Evolutionary conservation across 2,113 vertebrate genomes (phyloP).

Genomic region (Suncus etruscus): DNA sequence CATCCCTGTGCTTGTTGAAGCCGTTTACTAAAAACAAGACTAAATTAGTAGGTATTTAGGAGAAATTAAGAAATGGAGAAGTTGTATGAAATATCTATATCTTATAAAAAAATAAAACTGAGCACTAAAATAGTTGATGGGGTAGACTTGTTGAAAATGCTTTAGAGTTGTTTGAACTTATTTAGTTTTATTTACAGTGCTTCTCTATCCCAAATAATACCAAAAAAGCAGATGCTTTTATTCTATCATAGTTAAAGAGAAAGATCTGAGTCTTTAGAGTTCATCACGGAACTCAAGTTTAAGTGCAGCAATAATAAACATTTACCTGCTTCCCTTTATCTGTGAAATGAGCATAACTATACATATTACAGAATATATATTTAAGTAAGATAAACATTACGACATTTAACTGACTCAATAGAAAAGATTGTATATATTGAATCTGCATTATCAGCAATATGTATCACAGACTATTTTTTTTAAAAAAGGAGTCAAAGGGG

Average conservation of each 20-base stretch:
- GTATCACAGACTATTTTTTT: neutral
- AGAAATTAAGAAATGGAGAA: neutral
- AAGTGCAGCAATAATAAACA: neutral
- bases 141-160: neutral
- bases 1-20: neutral
- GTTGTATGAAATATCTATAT: neutral
- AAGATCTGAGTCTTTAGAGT: neutral
- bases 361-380: constrained; percentile 6
- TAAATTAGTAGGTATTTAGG: neutral
- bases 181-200: neutral
- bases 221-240: neutral
- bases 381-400: constrained; percentile 22
- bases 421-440: constrained; percentile 15
- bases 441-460: constrained; percentile 60
- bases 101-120: neutral
- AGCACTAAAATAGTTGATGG: neutral
- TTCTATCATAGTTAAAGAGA: neutral
- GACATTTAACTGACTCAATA: neutral
- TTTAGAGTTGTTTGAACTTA: neutral
- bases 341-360: neutral
- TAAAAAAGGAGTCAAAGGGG: constrained; percentile 54
- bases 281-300: neutral
- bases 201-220: neutral
- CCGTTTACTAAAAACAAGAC: neutral
- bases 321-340: neutral